Base-by-base conservation (phyloP, 2,113 vertebrate genomes). In the Labrus mixtus region DNA sequence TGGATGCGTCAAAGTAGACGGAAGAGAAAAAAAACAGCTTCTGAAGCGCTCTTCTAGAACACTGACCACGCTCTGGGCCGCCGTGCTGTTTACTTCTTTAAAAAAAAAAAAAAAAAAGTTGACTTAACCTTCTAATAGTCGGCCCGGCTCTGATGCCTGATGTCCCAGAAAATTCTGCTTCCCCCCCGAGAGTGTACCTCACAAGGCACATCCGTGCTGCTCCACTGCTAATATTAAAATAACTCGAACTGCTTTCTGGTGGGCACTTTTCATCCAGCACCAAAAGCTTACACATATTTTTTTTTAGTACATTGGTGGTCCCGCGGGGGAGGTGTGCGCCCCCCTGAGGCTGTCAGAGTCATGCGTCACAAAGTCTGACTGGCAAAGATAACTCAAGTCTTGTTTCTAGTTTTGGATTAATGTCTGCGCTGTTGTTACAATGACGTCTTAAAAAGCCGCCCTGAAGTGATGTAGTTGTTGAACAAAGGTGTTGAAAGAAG, bases 151-250 rank as follows among this genome's bases (percentile, higher is more conserved):
- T 25, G 69, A 64, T 15, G 36, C 71, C 59, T 20, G 43, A 73
- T 85, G 85, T 76, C 80, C 87, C 75, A 83, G 83, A 91, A 85
- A 81, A 78, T 59, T 23, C 70, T 1, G 1, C 66, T 17, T 61
- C 84, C 82, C 84, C 82, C 79, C 39, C 3, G 74, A 76, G 90
- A 80, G 20, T 4, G 4, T 16, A 25, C 39, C 39, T 74, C 66
- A 12, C 36, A 17, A 33, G 15, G 39, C 51, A 55, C 63, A 37
- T 67, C 57, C 57, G 67, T 22, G 72, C 76, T 33, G 29, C 79
- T 76, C 46, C 29, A 75, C 29, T 56, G 67, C 66, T 60, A 43
- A 46, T 79, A 81, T 84, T 86, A 73, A 81, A 85, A 76, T 64
- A 84, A 43, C 56, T 56, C 0, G n/a, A n/a, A n/a, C 0, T 39